Evolutionary conservation across 2,888 invertebrate species (phyloP), one percentile per base, ranked within the genome.

Genomic region (Harpalus rubripes): DNA sequence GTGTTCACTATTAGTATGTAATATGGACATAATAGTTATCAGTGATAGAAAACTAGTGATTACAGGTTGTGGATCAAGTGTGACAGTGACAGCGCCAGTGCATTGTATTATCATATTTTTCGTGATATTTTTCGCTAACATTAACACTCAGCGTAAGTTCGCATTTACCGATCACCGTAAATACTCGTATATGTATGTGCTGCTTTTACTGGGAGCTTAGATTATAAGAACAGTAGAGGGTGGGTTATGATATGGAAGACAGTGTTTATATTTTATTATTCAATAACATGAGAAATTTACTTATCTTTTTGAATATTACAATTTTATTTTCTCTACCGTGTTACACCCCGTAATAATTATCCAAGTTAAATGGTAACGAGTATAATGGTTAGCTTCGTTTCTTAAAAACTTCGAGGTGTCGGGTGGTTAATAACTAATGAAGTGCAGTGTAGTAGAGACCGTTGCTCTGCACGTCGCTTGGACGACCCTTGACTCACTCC

Each of bases 401-500:
- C 22, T 1, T 22, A 22, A 32, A 32, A 5, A 32, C 3, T 32
- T 32, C 5, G 4, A 32, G 32, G 32, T 32, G 32, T 32, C 32
- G 32, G 32, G 32, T 32, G 32, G 32, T 32, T 32, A 32, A 32
- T 32, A 32, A 5, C 32, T 32, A 32, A 32, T 32, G 32, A 32
- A 6, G 44, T 72, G 72, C 12, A 52, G 44, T 52, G 44, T 32
- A 32, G 32, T 32, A 26, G 76, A 16, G 76, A 84, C 84, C 52
- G 82, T 84, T 84, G 72, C 72, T 18, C 68, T 68, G 68, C 41
- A 68, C 44, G 78, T 12, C n/a, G 18, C 52, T 56, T 78, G 84
- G 78, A 78, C 84, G 78, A 84, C 84, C 84, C 84, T 82, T 74
- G 16, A 44, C 22, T 63, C 76, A 76, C 72, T 32, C 32, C 18